Conservation (phyloP, 2,797 vertebrate species). For the Artibeus lituratus region DNA sequence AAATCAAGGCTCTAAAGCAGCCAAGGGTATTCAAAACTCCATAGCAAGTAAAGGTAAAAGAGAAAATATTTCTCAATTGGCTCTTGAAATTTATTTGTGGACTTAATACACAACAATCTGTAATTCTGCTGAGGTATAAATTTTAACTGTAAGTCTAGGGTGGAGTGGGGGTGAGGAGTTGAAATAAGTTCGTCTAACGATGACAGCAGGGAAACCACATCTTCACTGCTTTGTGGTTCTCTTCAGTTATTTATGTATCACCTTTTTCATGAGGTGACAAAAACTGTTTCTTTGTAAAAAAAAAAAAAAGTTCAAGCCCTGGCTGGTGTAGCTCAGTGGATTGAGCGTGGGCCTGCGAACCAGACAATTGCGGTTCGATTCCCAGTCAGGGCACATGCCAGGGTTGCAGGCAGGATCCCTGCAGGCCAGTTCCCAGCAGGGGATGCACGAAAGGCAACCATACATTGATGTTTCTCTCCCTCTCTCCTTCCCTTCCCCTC, state of each 20-base stretch:
- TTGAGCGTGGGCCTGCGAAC: no score
- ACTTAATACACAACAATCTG: background rate
- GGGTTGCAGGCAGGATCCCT: no score
- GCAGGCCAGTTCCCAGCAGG: no score
- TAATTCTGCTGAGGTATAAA: slow-evolving; percentile 31
- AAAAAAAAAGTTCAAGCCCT: no score
- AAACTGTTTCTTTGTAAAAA: slow-evolving; percentile 29
- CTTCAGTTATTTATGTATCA: slow-evolving; percentile 43
- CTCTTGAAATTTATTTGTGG: background rate
- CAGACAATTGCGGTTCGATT: no score
- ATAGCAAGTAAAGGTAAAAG: slow-evolving; percentile 66
- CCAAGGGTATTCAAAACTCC: slow-evolving; percentile 63
- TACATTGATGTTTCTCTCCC: no score
- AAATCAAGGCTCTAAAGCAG: slow-evolving; percentile 29
- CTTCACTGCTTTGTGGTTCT: slow-evolving; percentile 32
- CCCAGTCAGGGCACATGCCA: no score
- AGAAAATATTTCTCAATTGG: slow-evolving; percentile 34
- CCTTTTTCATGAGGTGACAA: slow-evolving; percentile 40
- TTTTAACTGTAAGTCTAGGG: slow-evolving; percentile 25
- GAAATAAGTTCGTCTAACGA: background rate
- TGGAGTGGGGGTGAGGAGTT: background rate
- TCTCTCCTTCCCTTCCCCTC: no score
- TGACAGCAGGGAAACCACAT: slow-evolving; percentile 47
- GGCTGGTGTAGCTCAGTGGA: no score
- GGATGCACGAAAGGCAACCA: no score